Conservation (phyloP, 2,888 invertebrate species). For the Ectropis crepuscularia region DNA sequence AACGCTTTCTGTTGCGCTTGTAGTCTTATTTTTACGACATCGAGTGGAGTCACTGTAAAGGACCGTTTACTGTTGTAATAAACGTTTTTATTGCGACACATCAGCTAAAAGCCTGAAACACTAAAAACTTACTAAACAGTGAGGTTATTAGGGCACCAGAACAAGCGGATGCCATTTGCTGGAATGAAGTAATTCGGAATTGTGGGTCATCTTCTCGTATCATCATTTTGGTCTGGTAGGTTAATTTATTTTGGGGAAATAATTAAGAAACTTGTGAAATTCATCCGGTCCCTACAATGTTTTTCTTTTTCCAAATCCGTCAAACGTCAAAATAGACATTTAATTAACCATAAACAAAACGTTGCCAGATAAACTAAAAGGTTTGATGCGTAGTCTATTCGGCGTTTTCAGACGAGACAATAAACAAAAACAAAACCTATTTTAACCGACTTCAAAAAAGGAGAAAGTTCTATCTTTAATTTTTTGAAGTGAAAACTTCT, state of each 20-base stretch:
- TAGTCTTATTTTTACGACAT: slow-evolving; percentile 99
- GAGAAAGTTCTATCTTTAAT: no score
- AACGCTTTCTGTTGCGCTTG: slow-evolving; percentile 96
- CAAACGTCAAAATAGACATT: slow-evolving; percentile 4
- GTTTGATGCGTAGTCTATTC: no score
- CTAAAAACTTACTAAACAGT: slow-evolving; percentile 88
- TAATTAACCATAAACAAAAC: background rate
- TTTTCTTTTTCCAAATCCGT: slow-evolving; percentile 31
- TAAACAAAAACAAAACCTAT: no score
- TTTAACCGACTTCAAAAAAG: no score
- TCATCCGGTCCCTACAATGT: slow-evolving; percentile 39
- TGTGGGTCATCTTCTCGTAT: slow-evolving; percentile 89
- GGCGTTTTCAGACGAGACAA: no score
- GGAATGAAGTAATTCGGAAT: slow-evolving; percentile 90
- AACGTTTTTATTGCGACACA: background rate
- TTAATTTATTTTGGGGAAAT: slow-evolving; percentile 7
- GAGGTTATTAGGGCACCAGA: slow-evolving; percentile 96
- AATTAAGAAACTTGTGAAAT: slow-evolving; percentile 23
- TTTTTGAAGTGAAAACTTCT: no score
- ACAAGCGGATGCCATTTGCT: slow-evolving; percentile 94
- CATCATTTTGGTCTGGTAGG: slow-evolving; percentile 53
- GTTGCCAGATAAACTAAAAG: no score
- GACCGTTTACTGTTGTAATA: slow-evolving; percentile 5
- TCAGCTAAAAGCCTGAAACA: slow-evolving; percentile 1
- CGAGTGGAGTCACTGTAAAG: slow-evolving; percentile 96